Conservation (phyloP, 2,113 vertebrate species). For the Gallinago media region DNA sequence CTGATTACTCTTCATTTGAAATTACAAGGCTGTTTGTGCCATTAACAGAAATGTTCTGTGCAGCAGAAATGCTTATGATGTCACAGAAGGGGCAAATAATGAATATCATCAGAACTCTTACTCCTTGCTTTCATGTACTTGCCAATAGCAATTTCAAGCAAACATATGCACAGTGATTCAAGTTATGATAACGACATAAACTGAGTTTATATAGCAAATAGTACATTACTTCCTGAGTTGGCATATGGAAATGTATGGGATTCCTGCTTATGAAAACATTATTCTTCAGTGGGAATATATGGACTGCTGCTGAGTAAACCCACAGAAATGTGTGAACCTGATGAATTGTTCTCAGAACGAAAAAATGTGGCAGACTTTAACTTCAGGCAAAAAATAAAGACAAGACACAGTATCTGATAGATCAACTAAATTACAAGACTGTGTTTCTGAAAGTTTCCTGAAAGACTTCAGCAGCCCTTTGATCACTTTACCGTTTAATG, state of each 20-base stretch:
- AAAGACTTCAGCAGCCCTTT: neutral
- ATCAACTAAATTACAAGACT: neutral
- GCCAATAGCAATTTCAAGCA: neutral
- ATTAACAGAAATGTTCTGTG: neutral
- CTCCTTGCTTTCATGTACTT: neutral
- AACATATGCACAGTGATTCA: neutral
- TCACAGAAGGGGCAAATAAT: neutral
- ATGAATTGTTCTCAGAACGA: neutral
- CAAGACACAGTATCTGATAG: neutral
- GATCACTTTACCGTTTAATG: neutral
- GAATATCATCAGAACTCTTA: neutral
- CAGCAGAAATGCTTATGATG: neutral
- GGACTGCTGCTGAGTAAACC: neutral
- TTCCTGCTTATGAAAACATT: neutral
- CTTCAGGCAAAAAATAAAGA: neutral
- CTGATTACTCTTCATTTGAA: neutral
- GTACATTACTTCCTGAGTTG: neutral
- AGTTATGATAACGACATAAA: neutral
- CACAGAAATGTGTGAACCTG: neutral
- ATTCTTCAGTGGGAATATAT: neutral
- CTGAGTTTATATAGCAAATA: neutral
- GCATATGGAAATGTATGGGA: neutral
- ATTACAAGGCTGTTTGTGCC: neutral
- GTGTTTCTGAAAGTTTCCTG: constrained; percentile 8
- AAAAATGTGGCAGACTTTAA: neutral